Base-by-base conservation (phyloP, 2,797 vertebrate genomes). In the Urosaurus nigricauda region DNA sequence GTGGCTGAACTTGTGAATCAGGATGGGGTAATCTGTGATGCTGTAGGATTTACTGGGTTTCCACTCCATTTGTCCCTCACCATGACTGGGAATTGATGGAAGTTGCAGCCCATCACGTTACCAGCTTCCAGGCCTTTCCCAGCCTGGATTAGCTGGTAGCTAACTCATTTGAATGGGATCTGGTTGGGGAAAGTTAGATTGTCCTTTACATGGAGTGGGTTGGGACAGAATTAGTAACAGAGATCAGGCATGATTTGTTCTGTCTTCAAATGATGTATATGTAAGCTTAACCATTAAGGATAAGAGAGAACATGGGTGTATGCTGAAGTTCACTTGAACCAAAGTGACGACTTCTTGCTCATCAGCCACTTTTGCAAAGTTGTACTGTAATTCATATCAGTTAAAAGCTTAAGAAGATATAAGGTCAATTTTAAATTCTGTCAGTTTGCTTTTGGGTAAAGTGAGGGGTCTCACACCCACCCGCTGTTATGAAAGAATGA, bases 21-120 rank as follows among this genome's bases (percentile, higher is more conserved):
- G 13, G 35, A 43, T 43, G 47, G 47, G 4, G 58, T 26, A 7
- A 29, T 8, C 21, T 5, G 8, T 58, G 6, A 14, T 43, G 21
- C 8, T 19, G 29, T 56, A 13, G 3, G 12, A 2, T 0, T 26
- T 26, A 2, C 32, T 60, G 8, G 14, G 19, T 9, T 26, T 19
- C 24, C 35, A 35, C 17, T n/a, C 43, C 60, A 60, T 37, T 53
- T 35, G 29, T 63, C 6, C 3, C 35, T 73, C 65, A 24, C 9
- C 11, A 71, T 40, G 12, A 43, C 13, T 60, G 5, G 58, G 21
- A 32, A 40, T 9, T 47, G 8, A 47, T 51, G 43, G 43, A 24
- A 78, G 75, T 43, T 7, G 75, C 29, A 32, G 24, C 24, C 29
- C 78, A n/a, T 53, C 29, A 40, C 5, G 8, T 43, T 78, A 47